These are phyloP conservation scores for Salvator merianae DNA, from an alignment of 2,113 vertebrate genomes.

Conservation along the genomic window DNA sequence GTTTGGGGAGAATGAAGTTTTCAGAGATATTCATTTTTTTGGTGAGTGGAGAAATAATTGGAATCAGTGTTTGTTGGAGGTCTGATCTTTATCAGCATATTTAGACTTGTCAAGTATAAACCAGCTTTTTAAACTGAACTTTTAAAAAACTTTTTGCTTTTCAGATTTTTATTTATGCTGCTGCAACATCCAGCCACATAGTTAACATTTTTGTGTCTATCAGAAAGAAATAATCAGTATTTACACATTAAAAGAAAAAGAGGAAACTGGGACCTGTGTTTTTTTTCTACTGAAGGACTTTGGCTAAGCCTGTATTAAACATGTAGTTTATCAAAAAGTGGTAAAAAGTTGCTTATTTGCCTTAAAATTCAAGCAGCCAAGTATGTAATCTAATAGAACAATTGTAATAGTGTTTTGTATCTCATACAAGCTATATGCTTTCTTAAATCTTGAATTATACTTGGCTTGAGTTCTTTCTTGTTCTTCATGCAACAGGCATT, in stretches of 20 bases:
- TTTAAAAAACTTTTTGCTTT: neutral
- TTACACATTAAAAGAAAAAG: neutral
- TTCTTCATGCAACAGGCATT: neutral
- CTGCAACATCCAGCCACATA: neutral
- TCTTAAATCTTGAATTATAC: neutral
- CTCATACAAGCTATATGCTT: neutral
- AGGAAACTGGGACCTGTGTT: slow-evolving; percentile 18
- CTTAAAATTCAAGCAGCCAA: neutral
- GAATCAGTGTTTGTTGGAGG: neutral
- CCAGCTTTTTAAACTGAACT: neutral
- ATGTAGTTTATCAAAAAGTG: slow-evolving; percentile 5
- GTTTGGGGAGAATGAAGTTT: neutral
- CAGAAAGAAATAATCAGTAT: neutral
- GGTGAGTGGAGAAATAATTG: neutral
- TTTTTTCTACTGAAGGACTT: slow-evolving; percentile 20
- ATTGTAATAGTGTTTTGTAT: neutral
- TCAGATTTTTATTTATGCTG: neutral
- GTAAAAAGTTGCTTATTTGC: slow-evolving; percentile 2
- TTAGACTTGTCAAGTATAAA: neutral
- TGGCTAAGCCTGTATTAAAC: slow-evolving; percentile 7
- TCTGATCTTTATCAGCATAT: neutral
- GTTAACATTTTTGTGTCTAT: neutral
- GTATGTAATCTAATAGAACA: neutral
- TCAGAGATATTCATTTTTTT: neutral
- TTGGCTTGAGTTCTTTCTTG: neutral